These are phyloP conservation scores for Butorides virescens DNA, from an alignment of 2,113 vertebrate genomes.

Conservation along the genomic window DNA sequence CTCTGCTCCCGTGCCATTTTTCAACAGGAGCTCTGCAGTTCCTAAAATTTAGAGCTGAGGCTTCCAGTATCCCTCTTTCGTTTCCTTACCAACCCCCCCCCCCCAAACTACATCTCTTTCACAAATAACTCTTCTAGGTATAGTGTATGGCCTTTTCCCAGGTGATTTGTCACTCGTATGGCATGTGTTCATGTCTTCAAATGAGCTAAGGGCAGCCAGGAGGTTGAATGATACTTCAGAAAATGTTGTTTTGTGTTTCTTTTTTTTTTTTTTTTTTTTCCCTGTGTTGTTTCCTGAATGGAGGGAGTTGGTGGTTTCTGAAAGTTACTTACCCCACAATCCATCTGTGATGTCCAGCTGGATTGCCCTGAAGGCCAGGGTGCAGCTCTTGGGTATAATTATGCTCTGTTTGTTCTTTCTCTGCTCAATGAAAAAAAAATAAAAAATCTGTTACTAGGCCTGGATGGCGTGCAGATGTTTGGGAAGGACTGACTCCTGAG, in stretches of 20 bases:
- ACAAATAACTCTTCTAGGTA: background rate
- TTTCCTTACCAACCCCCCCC: background rate
- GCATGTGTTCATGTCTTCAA: accelerated
- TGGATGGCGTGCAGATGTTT: background rate
- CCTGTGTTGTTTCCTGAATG: accelerated
- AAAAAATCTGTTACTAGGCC: background rate
- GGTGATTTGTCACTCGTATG: background rate
- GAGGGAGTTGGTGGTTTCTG: background rate
- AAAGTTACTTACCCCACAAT: conserved; percentile 55
- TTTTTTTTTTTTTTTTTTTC: background rate
- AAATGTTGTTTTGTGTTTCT: background rate
- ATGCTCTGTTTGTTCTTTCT: background rate
- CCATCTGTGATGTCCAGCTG: background rate
- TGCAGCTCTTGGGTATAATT: conserved; percentile 70
- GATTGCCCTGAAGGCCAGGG: conserved; percentile 64
- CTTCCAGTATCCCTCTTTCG: background rate
- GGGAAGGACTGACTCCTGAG: background rate
- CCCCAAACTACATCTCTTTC: background rate
- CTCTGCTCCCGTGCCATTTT: background rate
- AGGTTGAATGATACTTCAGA: background rate
- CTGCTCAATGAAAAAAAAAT: background rate
- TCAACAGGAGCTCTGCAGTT: background rate
- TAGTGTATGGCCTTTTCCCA: too few relatives aligned
- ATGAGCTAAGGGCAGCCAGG: accelerated
- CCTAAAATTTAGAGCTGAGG: background rate